These are phyloP conservation scores for Rhagoletis pomonella DNA, from an alignment of 1,140 invertebrate species.

Conservation along the genomic window DNA sequence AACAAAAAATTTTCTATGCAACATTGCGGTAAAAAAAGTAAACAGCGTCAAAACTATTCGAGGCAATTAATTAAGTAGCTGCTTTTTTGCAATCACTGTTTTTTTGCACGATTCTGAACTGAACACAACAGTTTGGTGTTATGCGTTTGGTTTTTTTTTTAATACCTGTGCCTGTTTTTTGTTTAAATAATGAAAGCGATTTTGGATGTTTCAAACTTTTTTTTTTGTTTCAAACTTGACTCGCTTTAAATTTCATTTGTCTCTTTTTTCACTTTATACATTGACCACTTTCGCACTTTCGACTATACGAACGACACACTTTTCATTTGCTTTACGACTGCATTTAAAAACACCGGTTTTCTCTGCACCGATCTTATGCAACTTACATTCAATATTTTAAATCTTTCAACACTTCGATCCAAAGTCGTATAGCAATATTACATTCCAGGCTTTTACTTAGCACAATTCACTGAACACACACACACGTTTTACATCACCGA, in stretches of 20 bases:
- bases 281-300: neutral
- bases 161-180: neutral
- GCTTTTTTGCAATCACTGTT: neutral
- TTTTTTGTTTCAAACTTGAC: neutral
- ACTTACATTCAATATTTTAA: conserved; percentile 1
- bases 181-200: neutral
- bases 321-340: neutral
- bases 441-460: too few species aligned
- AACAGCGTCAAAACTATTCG: too few species aligned
- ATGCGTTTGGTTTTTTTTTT: too few species aligned
- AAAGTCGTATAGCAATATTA: neutral
- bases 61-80: too few species aligned
- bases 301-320: neutral
- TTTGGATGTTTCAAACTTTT: neutral
- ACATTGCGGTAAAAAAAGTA: too few species aligned
- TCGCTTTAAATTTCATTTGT: neutral
- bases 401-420: neutral
- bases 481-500: neutral
- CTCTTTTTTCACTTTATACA: neutral
- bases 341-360: neutral
- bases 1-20: too few species aligned
- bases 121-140: too few species aligned
- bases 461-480: conserved; percentile 1
- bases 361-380: neutral
- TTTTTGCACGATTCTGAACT: neutral